These are phyloP conservation scores for Cebus imitator DNA, from an alignment of 2,113 vertebrate genomes.

Conservation along the genomic window DNA sequence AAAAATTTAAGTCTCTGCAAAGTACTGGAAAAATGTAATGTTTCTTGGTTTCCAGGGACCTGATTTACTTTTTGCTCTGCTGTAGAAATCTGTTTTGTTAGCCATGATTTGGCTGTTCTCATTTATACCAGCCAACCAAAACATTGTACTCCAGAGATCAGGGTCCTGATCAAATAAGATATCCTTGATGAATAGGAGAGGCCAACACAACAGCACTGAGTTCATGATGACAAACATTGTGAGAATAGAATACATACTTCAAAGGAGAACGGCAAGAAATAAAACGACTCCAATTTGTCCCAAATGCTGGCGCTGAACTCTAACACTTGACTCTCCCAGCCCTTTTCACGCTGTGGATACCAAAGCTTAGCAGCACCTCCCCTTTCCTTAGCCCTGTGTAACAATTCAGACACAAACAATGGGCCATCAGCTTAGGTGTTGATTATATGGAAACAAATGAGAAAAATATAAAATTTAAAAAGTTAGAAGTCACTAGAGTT, in stretches of 20 bases:
- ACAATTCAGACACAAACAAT: neutral
- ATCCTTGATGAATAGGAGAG: neutral
- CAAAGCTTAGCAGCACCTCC: fast-evolving
- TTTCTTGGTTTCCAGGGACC: neutral
- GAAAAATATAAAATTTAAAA: neutral
- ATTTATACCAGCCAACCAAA: neutral
- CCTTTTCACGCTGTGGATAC: neutral
- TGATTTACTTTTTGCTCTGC: neutral
- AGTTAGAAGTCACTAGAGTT: neutral
- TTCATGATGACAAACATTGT: neutral
- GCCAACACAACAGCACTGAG: neutral
- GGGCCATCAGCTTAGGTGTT: neutral
- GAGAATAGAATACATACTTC: neutral
- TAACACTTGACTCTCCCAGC: fast-evolving
- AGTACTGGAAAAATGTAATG: neutral
- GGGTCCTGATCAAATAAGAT: neutral
- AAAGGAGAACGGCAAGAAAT: neutral
- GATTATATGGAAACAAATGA: neutral
- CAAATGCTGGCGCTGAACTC: no score
- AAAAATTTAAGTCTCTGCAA: neutral
- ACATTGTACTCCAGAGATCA: neutral
- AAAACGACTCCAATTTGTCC: neutral
- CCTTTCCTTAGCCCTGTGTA: neutral
- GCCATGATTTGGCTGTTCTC: neutral
- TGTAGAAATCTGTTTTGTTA: neutral